Evolutionary conservation across 2,113 vertebrate genomes (phyloP).

Genomic region (Notarius lentiginosus): DNA sequence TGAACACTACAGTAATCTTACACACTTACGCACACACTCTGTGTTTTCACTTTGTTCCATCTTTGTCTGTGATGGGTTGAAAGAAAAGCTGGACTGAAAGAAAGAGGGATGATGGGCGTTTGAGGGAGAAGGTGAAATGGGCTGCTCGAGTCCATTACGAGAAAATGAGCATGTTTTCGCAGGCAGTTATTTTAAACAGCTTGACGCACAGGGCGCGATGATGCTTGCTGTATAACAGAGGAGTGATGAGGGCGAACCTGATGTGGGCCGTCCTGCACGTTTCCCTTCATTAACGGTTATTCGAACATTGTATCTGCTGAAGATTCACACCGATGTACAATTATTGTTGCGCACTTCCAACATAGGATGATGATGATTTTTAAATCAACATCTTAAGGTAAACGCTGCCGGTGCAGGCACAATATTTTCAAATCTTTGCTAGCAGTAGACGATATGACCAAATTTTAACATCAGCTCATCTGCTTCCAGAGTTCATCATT

Average conservation of each 20-base stretch:
- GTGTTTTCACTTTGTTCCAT: constrained; percentile 4
- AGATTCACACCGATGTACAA: background rate
- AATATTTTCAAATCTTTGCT: background rate
- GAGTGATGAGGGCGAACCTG: constrained; percentile 5
- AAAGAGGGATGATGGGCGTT: background rate
- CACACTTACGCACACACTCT: background rate
- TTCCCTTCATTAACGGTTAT: background rate
- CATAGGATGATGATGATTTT: background rate
- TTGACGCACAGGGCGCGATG: constrained; percentile 2
- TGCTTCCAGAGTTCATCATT: background rate
- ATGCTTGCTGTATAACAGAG: constrained; percentile 31
- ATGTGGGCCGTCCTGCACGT: background rate
- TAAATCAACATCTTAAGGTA: background rate
- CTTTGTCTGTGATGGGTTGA: background rate
- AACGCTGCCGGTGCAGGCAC: background rate
- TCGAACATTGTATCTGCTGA: background rate
- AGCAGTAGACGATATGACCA: background rate
- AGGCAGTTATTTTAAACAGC: constrained; percentile 42
- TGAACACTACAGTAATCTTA: constrained; percentile 28
- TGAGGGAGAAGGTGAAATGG: constrained; percentile 16
- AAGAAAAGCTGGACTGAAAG: constrained; percentile 21
- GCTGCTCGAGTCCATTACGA: constrained; percentile 6
- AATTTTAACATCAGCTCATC: background rate
- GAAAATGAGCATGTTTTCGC: constrained; percentile 23
- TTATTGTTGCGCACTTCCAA: background rate